phyloP scores from a whole-genome alignment of 1,140 invertebrate genomes.

The Trichonephila inaurata region DNA sequence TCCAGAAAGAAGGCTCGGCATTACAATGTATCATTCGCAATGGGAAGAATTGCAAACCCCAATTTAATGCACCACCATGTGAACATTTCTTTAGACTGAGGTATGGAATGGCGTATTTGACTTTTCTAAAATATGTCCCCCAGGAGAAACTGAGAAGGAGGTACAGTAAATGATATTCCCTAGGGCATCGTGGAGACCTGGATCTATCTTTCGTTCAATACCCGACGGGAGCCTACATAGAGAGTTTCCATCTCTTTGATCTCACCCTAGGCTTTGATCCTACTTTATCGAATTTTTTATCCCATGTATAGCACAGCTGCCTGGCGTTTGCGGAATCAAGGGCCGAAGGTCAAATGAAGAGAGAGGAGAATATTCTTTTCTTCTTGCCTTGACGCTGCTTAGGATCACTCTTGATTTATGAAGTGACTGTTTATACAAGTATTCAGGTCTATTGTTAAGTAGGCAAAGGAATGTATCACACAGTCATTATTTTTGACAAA shows the following conservation, averaged over 20 bases:
- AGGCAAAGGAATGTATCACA: too few relatives aligned
- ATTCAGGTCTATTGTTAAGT: too few relatives aligned
- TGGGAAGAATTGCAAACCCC: conserved; percentile 31
- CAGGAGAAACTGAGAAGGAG: conserved; percentile 7
- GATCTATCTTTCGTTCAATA: conserved; percentile 57
- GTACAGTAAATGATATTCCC: conserved; percentile 68
- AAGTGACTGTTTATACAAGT: neutral
- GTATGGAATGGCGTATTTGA: conserved; percentile 36
- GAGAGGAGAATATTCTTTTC: neutral
- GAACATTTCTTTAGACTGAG: conserved; percentile 17
- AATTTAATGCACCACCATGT: conserved; percentile 56
- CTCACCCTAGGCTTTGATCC: conserved; percentile 66
- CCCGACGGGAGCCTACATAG: conserved; percentile 24
- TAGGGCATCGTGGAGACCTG: conserved; percentile 34
- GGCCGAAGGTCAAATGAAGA: conserved; percentile 45
- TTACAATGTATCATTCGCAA: conserved; percentile 43
- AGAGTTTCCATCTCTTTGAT: conserved; percentile 66
- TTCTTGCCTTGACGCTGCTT: neutral
- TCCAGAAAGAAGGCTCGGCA: neutral
- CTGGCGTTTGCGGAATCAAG: conserved; percentile 46
- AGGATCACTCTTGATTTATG: neutral
- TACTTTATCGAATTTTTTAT: conserved; percentile 67
- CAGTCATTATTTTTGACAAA: too few relatives aligned
- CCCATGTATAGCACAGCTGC: conserved; percentile 50
- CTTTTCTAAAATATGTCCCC: conserved; percentile 65